A percentile compares a stretch with the other conserved stretches of the same genome.
phyloP scores from a whole-genome alignment of 92 coral and sea anemone species.

The Metridium senile region DNA sequence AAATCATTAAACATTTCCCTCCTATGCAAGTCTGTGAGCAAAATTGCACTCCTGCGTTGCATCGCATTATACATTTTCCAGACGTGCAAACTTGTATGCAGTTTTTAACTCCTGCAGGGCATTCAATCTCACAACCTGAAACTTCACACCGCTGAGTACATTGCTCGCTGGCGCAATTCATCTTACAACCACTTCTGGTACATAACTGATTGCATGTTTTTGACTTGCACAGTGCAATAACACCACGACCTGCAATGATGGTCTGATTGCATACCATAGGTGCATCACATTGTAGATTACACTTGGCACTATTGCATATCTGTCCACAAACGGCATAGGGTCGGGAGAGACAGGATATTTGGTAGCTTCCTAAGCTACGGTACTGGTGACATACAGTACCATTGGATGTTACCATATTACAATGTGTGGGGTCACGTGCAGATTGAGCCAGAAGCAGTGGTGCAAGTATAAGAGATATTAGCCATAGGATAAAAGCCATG shows the following conservation, averaged over 20 bases:
- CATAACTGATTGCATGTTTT: constrained; percentile 65
- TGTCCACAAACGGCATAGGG: constrained; percentile 55
- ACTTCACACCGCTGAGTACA: constrained; percentile 71
- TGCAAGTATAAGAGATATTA: neutral
- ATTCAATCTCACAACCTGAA: constrained; percentile 74
- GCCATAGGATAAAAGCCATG: neutral
- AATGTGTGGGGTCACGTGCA: constrained; percentile 22
- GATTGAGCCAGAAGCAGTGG: neutral
- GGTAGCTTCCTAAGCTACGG: constrained; percentile 33
- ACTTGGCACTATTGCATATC: constrained; percentile 70
- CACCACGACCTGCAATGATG: constrained; percentile 73
- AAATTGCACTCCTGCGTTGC: constrained; percentile 67
- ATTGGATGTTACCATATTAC: constrained; percentile 33
- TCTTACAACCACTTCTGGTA: constrained; percentile 72
- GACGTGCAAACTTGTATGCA: constrained; percentile 67
- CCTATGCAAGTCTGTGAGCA: constrained; percentile 72
- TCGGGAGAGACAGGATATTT: constrained; percentile 33
- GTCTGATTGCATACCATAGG: constrained; percentile 74
- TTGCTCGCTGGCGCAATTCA: constrained; percentile 63
- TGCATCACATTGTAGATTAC: constrained; percentile 49
- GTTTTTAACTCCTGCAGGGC: constrained; percentile 58
- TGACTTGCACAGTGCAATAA: constrained; percentile 57
- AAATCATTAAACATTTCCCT: constrained; percentile 69
- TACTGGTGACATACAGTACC: constrained; percentile 53
- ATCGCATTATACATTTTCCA: constrained; percentile 76